phyloP scores from a whole-genome alignment of 2,888 invertebrate genomes.

The Nasonovia ribisnigri region DNA sequence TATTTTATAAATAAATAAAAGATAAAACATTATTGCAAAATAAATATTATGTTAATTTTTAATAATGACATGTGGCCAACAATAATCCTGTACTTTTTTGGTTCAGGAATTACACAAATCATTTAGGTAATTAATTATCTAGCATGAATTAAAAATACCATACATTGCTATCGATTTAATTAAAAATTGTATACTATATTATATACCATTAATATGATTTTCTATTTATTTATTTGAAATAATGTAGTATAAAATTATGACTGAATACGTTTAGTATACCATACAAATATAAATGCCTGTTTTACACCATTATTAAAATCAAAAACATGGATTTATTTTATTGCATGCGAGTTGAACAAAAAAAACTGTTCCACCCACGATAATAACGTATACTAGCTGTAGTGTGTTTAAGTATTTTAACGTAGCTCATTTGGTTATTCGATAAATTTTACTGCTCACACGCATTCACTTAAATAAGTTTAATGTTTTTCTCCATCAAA shows the following conservation, averaged over 20 bases:
- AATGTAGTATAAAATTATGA: background rate
- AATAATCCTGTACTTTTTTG: background rate
- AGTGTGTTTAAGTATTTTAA: background rate
- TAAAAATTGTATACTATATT: background rate
- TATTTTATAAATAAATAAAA: background rate
- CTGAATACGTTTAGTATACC: background rate
- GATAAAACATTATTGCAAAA: background rate
- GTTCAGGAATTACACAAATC: background rate
- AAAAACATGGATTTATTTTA: background rate
- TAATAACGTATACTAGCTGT: background rate
- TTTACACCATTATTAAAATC: background rate
- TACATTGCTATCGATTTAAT: background rate
- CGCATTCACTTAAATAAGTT: background rate
- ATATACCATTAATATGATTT: background rate
- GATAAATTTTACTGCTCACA: background rate
- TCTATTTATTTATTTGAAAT: background rate
- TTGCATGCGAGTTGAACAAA: background rate
- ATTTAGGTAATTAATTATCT: background rate
- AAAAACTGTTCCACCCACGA: background rate
- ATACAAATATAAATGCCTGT: background rate
- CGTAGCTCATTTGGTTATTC: constrained; percentile 3
- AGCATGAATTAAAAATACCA: background rate
- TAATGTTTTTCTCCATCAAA: background rate
- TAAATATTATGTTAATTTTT: background rate
- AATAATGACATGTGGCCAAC: background rate